Conservation (phyloP, 2,888 invertebrate genomes). For the Perdita meconis region DNA sequence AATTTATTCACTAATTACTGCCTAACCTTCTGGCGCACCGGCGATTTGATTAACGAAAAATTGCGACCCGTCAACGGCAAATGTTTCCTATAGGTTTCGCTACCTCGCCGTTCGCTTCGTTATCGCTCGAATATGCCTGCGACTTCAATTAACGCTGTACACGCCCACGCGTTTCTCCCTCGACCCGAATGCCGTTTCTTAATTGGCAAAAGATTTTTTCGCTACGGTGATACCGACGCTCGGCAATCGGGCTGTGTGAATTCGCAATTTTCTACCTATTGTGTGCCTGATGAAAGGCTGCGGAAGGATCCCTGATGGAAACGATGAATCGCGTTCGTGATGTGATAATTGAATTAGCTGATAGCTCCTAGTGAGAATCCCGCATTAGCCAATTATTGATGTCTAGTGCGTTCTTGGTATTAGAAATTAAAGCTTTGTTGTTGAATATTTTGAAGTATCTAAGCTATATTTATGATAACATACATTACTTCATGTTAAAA, state of each 20-base stretch:
- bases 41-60: conserved; percentile 50
- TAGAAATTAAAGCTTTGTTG: no score
- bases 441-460: no score
- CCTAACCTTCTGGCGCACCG: conserved; percentile 13
- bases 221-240: conserved; percentile 9
- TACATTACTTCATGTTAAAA: no score
- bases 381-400: not conserved
- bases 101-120: conserved; percentile 27
- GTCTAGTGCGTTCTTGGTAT: not conserved
- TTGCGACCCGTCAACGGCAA: conserved; percentile 32
- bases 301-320: not conserved
- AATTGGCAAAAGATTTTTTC: conserved; percentile 44
- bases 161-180: conserved; percentile 10
- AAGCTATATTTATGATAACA: no score
- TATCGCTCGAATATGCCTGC: conserved; percentile 34
- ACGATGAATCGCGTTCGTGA: not conserved
- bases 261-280: not conserved
- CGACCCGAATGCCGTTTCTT: conserved; percentile 22
- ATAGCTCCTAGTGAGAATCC: not conserved
- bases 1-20: conserved; percentile 43
- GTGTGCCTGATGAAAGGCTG: not conserved
- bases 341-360: not conserved
- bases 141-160: conserved; percentile 44
- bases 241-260: not conserved
- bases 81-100: conserved; percentile 25